These are phyloP conservation scores for Melanostigma gelatinosum DNA, from an alignment of 2,113 vertebrate species.

Conservation along the genomic window DNA sequence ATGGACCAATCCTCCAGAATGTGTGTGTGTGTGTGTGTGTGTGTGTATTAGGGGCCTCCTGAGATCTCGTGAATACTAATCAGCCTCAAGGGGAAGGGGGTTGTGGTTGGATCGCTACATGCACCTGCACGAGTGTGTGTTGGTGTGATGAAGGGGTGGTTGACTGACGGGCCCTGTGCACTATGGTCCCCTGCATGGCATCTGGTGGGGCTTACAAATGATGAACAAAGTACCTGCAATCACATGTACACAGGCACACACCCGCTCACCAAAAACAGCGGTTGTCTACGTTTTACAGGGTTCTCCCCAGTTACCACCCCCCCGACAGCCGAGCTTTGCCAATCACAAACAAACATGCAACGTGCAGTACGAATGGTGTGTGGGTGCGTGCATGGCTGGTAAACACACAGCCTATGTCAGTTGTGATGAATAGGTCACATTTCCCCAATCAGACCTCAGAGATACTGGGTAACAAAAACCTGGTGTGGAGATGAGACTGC, in stretches of 20 bases:
- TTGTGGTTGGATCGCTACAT: slow-evolving; percentile 56
- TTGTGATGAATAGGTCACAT: slow-evolving; percentile 75
- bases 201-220: slow-evolving; percentile 79
- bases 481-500: slow-evolving; percentile 14
- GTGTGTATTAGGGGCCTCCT: slow-evolving; percentile 58
- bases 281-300: slow-evolving; percentile 51
- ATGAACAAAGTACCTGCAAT: slow-evolving; percentile 77
- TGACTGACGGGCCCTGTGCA: slow-evolving; percentile 70
- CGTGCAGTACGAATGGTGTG: slow-evolving; percentile 45
- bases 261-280: slow-evolving; percentile 34
- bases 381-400: slow-evolving; percentile 38
- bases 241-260: slow-evolving; percentile 36
- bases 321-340: slow-evolving; percentile 31
- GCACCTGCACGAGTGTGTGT: slow-evolving; percentile 64
- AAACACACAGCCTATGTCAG: slow-evolving; percentile 65
- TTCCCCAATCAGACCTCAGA: slow-evolving; percentile 67
- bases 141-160: slow-evolving; percentile 50
- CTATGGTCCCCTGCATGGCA: slow-evolving; percentile 61
- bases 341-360: slow-evolving; percentile 51
- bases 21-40: slow-evolving; percentile 47
- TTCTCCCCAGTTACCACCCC: slow-evolving; percentile 7
- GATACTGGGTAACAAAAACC: slow-evolving; percentile 37
- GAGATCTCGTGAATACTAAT: slow-evolving; percentile 83
- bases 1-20: slow-evolving; percentile 77
- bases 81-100: slow-evolving; percentile 71